These are phyloP conservation scores for Allacma fusca DNA, from an alignment of 2,888 invertebrate species.

Conservation along the genomic window DNA sequence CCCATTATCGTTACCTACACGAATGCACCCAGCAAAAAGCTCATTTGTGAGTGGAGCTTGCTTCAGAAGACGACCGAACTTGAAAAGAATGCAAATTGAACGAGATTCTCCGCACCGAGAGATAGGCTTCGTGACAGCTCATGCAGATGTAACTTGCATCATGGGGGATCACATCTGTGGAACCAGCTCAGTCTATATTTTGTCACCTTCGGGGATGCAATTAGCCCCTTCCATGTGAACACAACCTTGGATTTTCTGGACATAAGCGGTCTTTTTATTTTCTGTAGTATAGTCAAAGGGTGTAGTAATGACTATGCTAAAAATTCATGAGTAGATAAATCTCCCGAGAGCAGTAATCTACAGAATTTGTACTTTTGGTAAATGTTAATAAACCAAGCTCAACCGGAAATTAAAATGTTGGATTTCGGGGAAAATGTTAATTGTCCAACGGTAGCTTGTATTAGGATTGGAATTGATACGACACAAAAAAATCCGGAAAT, in stretches of 20 bases:
- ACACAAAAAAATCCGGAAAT: too few species aligned
- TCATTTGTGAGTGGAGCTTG: background rate
- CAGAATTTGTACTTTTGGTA: too few species aligned
- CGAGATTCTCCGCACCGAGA: background rate
- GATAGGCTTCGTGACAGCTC: background rate
- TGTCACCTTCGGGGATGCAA: too few species aligned
- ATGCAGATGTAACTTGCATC: slow-evolving; percentile 5
- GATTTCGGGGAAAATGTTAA: background rate
- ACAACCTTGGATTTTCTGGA: background rate
- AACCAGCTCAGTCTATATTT: background rate
- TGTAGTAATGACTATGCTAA: too few species aligned
- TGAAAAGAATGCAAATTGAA: slow-evolving; percentile 13
- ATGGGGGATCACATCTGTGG: slow-evolving; percentile 1
- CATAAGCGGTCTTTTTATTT: too few species aligned
- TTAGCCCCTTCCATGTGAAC: too few species aligned
- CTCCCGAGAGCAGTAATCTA: too few species aligned
- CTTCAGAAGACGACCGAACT: background rate
- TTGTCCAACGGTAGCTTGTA: too few species aligned
- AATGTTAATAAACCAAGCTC: too few species aligned
- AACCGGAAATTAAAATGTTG: background rate
- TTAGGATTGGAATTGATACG: too few species aligned
- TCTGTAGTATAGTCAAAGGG: too few species aligned
- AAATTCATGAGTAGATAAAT: too few species aligned
- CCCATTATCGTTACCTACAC: slow-evolving; percentile 3
- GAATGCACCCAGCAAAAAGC: background rate